Conservation (phyloP, 2,797 vertebrate species). For the Leptodactylus fallax region DNA sequence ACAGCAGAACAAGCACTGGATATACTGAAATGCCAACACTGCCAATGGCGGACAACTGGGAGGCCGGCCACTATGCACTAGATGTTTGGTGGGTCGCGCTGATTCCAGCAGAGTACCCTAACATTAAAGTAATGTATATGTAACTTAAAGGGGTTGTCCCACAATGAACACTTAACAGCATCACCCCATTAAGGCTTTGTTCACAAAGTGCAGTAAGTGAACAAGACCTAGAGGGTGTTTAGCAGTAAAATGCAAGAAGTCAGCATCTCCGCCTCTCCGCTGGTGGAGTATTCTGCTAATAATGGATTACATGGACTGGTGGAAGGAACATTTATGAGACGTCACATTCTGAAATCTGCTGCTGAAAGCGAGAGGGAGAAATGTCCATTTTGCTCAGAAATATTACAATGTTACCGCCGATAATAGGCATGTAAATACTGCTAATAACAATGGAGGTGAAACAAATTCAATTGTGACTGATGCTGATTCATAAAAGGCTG, state of each 20-base stretch:
- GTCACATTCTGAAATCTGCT: background rate
- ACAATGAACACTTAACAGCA: no score
- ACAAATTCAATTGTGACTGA: slow-evolving; percentile 23
- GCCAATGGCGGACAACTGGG: no score
- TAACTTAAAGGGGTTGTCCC: no score
- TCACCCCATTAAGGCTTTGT: no score
- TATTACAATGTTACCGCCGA: background rate
- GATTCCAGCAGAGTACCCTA: no score
- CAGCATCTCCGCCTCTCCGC: background rate
- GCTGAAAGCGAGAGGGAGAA: background rate
- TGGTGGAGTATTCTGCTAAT: background rate
- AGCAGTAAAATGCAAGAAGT: background rate
- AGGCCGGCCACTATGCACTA: no score
- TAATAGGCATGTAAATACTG: slow-evolving; percentile 33
- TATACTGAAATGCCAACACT: no score
- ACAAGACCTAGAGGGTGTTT: background rate
- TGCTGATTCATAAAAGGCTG: slow-evolving; percentile 6
- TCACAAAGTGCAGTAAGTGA: background rate
- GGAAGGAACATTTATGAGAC: background rate
- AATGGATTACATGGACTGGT: background rate
- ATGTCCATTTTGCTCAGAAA: background rate
- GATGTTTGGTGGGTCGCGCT: no score
- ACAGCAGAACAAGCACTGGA: no score
- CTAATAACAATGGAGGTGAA: slow-evolving; percentile 38
- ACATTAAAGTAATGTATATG: no score